Conservation (phyloP, 2,888 invertebrate genomes). For the Drosophila nigricruria region DNA sequence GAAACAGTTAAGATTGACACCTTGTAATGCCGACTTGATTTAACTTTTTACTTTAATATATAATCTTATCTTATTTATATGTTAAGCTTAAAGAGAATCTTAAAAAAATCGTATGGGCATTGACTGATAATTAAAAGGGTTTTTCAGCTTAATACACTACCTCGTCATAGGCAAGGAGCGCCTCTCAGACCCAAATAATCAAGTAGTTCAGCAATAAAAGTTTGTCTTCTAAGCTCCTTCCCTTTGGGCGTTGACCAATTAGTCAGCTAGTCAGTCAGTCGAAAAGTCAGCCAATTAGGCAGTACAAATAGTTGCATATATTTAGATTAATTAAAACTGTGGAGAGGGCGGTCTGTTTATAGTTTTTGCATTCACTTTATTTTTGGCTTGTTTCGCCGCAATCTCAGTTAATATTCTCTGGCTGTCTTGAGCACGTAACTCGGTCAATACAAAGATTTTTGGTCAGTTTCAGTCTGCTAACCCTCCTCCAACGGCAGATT, state of each 20-base stretch:
- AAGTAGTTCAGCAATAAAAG: background rate
- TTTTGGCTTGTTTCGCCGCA: conserved; percentile 10
- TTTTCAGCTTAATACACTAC: too few species aligned
- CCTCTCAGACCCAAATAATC: background rate
- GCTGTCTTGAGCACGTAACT: conserved; percentile 10
- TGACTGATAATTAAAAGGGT: background rate
- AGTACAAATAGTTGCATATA: conserved; percentile 15
- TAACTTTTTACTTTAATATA: too few species aligned
- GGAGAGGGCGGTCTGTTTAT: background rate
- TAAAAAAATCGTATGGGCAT: too few species aligned
- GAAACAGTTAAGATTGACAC: background rate
- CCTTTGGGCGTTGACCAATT: background rate
- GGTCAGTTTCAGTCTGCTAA: conserved; percentile 16
- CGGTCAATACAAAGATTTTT: conserved; percentile 16
- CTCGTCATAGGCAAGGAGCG: too few species aligned
- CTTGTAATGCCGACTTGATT: too few species aligned
- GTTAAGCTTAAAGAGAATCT: too few species aligned
- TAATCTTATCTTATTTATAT: too few species aligned
- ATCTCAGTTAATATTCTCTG: conserved; percentile 19
- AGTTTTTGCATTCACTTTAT: conserved; percentile 5
- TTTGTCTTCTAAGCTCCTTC: background rate
- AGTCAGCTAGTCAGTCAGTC: background rate
- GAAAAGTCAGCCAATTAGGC: conserved; percentile 8
- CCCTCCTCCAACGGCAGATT: conserved; percentile 53
- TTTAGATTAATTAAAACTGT: conserved; percentile 10